Base-by-base conservation (phyloP, 23 tunicate species). In the Trididemnum clinides region DNA sequence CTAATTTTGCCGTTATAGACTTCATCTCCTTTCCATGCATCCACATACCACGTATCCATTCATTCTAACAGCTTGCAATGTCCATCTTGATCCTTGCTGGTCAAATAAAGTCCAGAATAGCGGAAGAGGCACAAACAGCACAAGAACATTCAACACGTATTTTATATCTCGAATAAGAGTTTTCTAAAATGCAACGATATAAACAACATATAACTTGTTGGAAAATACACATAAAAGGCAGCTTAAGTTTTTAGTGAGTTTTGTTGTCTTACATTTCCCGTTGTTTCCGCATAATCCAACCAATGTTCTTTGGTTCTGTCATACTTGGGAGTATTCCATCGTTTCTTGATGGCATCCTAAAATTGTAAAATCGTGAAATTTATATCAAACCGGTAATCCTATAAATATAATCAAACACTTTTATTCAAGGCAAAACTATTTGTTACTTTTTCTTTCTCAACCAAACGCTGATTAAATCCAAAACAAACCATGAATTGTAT, bases 41-140 rank as follows among this genome's bases (percentile, higher is more conserved):
- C n/a, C n/a, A n/a, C 85, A 38, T 50, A 93, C 98, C 85, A 93
- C 87, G 33, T 91, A 85, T 20, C 99, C 99, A 73, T 96, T 73
- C 99, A 96, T 96, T 64, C 90, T 75, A 7, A 96, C 90, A 0
- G 99, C 99, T 76, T 93, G 96, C 32, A 96, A 51, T 4, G 99
- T 96, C 99, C 99, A 96, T 63, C 99, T 71, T 0, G 99, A 96
- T 31, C 99, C 99, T 81, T 96, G 99, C 75, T 91, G 96, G 64
- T 96, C 99, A 70, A 88, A 91, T 26, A 96, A 71, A 34, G 99
- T 63, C 99, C 99, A 91, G 69, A 91, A 96, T 4, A 96, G 70
- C 0, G 99, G 99, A 15, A 96, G 87, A 12, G 99, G 99, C 39
- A 96, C 71, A 72, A 92, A 96, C 33, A 96, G 62, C 7, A 96